A percentile compares a stretch with the other conserved stretches of the same genome.
Conservation (phyloP, 2,797 vertebrate genomes). For the Sardinella longiceps region DNA sequence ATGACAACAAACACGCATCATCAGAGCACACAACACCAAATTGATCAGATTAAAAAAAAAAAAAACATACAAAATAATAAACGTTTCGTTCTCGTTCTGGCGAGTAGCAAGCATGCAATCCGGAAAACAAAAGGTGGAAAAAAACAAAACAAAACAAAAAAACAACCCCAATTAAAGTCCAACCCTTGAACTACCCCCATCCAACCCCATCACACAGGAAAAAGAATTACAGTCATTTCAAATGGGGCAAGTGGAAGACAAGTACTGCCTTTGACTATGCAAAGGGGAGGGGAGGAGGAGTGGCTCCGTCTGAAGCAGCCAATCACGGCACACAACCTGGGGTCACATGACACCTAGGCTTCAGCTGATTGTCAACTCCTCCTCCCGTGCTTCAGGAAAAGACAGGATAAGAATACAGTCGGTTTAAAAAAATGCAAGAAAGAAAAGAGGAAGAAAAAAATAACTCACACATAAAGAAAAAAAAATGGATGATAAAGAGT, state of each 20-base stretch:
- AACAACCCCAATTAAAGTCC: constrained; percentile 33
- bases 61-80: neutral
- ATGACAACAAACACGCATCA: neutral
- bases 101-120: constrained; percentile 2
- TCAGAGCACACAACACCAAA: neutral
- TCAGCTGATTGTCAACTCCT: constrained; percentile 25
- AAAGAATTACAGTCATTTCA: constrained; percentile 48
- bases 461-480: constrained; percentile 58
- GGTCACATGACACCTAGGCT: constrained; percentile 48
- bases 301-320: constrained; percentile 58
- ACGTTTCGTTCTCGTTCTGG: constrained; percentile 10
- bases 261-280: constrained; percentile 61
- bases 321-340: neutral
- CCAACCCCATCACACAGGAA: constrained; percentile 40
- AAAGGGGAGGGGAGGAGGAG: constrained; percentile 64
- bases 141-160: constrained; percentile 55
- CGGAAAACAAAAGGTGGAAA: constrained; percentile 34
- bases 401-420: constrained; percentile 44
- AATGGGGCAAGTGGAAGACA: constrained; percentile 71
- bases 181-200: constrained; percentile 34
- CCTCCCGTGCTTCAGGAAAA: constrained; percentile 51
- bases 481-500: constrained; percentile 62
- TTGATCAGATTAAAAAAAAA: neutral
- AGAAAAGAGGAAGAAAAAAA: constrained; percentile 39
- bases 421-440: constrained; percentile 43